Evolutionary conservation across 2,888 invertebrate genomes (phyloP), one percentile per base, ranked within the genome.

Genomic region (Caenorhabditis drosophilae): DNA sequence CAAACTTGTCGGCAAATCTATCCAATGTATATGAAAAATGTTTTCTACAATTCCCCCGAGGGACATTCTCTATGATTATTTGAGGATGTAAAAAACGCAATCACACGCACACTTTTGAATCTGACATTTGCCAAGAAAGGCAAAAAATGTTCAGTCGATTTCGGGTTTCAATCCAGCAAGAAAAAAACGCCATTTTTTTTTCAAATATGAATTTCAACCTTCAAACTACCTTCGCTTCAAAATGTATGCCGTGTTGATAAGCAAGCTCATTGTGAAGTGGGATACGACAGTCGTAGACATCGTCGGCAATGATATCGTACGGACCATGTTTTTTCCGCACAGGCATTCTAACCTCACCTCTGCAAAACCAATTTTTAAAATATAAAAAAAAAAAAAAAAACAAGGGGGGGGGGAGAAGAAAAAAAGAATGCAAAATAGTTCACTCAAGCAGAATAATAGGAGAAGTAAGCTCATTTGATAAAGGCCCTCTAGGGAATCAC

Each of bases 221-320:
- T n/a, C n/a, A n/a, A n/a, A n/a, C n/a, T n/a, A 96, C 96, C 92
- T 96, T 96, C 78, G 93, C 95, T 86, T 93, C 92, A 87, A 96
- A 97, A 80, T 91, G 90, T 85, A 97, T 95, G 79, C 97, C 97
- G 85, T 92, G 92, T 79, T 92, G 90, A 87, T 96, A 97, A 70
- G 95, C 95, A 86, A 95, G 93, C 76, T 97, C 97, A 63, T 93
- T 91, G 86, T 96, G 93, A 76, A 96, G 87, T n/a, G 96, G 95
- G 84, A 96, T 92, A 27, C 93, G 89, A 69, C 92, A 90, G 86
- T 97, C 96, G 86, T 91, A 93, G 84, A 95, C 94, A 86, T 96
- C 96, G 85, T 92, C 92, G 80, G 92, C 91, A 83, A 97, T 95
- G 86, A 94, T 88, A 86, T 95, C 92, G 88, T 96, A 96, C 49